A percentile compares a stretch with the other conserved stretches of the same genome.
Conservation (phyloP, 1,140 invertebrate genomes). For the Drosophila ficusphila region DNA sequence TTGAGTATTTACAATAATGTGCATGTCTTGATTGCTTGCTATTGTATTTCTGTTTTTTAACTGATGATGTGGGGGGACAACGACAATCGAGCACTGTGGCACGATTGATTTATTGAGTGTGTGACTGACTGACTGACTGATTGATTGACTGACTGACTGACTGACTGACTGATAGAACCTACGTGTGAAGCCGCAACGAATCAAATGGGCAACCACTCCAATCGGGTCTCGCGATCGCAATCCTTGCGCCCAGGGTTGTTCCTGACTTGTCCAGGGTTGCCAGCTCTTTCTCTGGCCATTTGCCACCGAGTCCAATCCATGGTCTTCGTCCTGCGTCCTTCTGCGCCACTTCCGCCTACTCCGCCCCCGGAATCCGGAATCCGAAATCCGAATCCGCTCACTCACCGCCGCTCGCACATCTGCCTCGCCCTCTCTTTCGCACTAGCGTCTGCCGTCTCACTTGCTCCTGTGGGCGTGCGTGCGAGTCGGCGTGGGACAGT, state of each 20-base stretch:
- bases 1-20: constrained; percentile 47
- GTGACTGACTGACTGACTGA: constrained; percentile 24
- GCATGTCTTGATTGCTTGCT: constrained; percentile 41
- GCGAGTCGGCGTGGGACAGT: constrained; percentile 25
- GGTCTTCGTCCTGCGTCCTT: constrained; percentile 43
- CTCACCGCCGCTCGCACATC: constrained; percentile 43
- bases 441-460: constrained; percentile 1
- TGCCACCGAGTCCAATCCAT: constrained; percentile 84
- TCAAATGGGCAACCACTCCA: constrained; percentile 48
- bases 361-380: constrained; percentile 3
- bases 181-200: constrained; percentile 44
- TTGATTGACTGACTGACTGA: constrained; percentile 20
- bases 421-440: constrained; percentile 4
- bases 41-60: constrained; percentile 11
- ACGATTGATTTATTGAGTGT: constrained; percentile 36
- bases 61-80: constrained; percentile 37
- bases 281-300: constrained; percentile 73
- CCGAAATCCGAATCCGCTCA: constrained; percentile 25
- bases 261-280: constrained; percentile 56
- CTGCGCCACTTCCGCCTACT: constrained; percentile 17
- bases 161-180: constrained; percentile 44
- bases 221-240: constrained; percentile 36
- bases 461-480: constrained; percentile 25
- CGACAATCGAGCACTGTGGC: constrained; percentile 25
- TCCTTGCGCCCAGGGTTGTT: constrained; percentile 28